Evolutionary conservation across 2,797 vertebrate species (phyloP).

Genomic region (Pseudochirops cupreus): DNA sequence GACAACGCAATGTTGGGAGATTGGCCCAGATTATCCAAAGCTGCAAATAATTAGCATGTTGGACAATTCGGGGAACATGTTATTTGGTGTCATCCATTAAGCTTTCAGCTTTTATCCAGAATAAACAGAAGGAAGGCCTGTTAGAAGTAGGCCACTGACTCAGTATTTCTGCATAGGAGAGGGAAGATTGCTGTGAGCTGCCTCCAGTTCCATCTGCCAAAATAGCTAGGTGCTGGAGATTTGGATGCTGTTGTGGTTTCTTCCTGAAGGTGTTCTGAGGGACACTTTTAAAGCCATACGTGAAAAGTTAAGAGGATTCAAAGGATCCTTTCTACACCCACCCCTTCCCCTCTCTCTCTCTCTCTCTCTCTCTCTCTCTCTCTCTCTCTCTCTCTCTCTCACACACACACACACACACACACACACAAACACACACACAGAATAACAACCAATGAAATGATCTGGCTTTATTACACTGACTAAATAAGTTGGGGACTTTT

Average conservation of each 20-base stretch:
- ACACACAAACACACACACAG: background rate
- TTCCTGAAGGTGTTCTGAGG: slow-evolving; percentile 28
- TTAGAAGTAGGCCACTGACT: slow-evolving; percentile 45
- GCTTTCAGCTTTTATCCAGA: background rate
- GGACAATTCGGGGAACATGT: slow-evolving; percentile 19
- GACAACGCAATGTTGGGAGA: background rate
- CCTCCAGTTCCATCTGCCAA: background rate
- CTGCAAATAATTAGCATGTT: slow-evolving; percentile 47
- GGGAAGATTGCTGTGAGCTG: background rate
- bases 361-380: background rate
- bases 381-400: too few relatives aligned
- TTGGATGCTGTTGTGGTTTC: background rate
- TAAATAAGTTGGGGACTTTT: slow-evolving; percentile 22
- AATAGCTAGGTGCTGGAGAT: slow-evolving; percentile 30
- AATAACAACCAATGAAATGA: slow-evolving; percentile 31
- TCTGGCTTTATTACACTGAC: slow-evolving; percentile 13
- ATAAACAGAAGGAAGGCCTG: slow-evolving; percentile 16
- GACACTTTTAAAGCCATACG: slow-evolving; percentile 40
- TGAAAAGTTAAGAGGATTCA: slow-evolving; percentile 25
- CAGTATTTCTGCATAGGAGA: slow-evolving; percentile 30
- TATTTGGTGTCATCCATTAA: slow-evolving; percentile 29
- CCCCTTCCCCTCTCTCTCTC: background rate
- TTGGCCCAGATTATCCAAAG: slow-evolving; percentile 38
- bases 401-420: background rate
- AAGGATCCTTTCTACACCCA: slow-evolving; percentile 13